These are phyloP conservation scores for Stenodera caucasica DNA, from an alignment of 2,888 invertebrate genomes.

Conservation along the genomic window DNA sequence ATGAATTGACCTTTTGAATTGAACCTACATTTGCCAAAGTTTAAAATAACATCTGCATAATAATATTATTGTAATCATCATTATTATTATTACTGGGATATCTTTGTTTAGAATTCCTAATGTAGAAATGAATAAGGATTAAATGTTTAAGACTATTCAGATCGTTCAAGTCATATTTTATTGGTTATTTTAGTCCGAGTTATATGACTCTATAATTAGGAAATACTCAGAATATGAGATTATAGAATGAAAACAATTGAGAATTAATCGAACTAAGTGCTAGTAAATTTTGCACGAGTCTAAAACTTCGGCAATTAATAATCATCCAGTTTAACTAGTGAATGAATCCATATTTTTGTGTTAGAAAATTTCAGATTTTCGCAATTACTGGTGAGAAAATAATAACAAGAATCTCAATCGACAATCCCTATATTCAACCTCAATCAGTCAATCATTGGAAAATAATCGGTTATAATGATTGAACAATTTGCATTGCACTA, in stretches of 20 bases:
- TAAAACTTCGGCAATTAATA: too few species aligned
- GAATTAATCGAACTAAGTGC: neutral
- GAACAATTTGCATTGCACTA: slow-evolving; percentile 10
- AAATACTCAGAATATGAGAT: neutral
- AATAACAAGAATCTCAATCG: neutral
- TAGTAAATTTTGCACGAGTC: too few species aligned
- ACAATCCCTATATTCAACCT: neutral
- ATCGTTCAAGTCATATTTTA: neutral
- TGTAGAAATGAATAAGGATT: slow-evolving; percentile 1
- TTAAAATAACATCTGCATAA: slow-evolving; percentile 1
- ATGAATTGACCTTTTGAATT: slow-evolving; percentile 4
- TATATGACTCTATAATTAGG: neutral
- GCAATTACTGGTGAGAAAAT: too few species aligned
- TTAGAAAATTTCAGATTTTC: too few species aligned
- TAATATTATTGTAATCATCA: too few species aligned
- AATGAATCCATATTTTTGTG: too few species aligned
- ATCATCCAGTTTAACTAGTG: too few species aligned
- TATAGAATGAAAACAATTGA: neutral
- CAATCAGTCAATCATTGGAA: slow-evolving; percentile 3
- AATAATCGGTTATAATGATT: slow-evolving; percentile 1
- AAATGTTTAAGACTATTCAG: neutral
- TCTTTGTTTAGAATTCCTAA: slow-evolving; percentile 1
- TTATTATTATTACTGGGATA: neutral
- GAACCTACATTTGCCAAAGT: slow-evolving; percentile 4
- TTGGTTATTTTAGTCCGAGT: neutral